Base-by-base conservation (phyloP, 2,113 vertebrate genomes). In the Sardina pilchardus region DNA sequence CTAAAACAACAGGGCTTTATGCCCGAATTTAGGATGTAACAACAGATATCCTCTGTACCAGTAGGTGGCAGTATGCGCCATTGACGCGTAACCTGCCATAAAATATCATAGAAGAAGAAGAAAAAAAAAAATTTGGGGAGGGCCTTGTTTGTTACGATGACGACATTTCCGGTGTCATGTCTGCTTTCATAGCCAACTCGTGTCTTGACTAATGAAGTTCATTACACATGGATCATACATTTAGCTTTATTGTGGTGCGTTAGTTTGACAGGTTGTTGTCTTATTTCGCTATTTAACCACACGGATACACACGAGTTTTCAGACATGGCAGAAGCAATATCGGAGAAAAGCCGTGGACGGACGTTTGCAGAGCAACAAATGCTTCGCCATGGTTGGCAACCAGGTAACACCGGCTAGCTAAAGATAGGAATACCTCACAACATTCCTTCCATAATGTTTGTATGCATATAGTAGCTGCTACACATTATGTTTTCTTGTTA, bases 321-420 rank as follows among this genome's bases (percentile, higher is more conserved):
- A 50, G 84, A 89, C 63, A 95, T 95, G 95, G 91, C 92, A 0
- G 93, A 88, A 26, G 5, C 30, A 85, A 16, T 67, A 4, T 82
- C 81, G 30, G 85, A 91, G 45, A 95, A 95, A 87, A 93, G 93
- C 83, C 88, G 84, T 42, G 97, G 95, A 30, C 90, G 96, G 90
- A 94, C 91, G 53, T 97, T 99, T 89, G 97, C 97, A 0, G 97
- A 97, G 90, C 86, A 93, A 67, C 96, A 97, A 80, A 92, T 98
- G 83, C 92, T 93, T n/a, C 94, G 95, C n/a, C 96, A 97, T 24
- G 97, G 97, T 81, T 99, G 97, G 97, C 93, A 94, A 80, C 92
- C 92, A 84, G 97, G 97, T 97, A 84, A 90, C 44, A 16, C 63
- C n/a, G 43, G 47, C 50, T 53, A 14, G 63, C 63, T 26, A 34